Conservation (phyloP, 2,113 vertebrate species). For the Pampusana beccarii region DNA sequence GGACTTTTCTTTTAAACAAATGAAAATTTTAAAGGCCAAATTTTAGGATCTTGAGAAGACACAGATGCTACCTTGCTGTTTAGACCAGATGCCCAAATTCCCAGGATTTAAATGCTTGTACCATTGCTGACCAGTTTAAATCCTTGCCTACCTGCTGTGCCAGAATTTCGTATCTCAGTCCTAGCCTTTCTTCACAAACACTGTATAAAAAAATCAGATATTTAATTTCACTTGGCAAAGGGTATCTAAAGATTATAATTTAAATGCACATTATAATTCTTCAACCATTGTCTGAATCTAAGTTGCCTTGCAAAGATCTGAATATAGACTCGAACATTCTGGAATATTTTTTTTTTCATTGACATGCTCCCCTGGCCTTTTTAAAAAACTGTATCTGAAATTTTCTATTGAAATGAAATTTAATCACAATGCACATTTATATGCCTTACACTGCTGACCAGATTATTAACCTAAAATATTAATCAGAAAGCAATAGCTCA, state of each 20-base stretch:
- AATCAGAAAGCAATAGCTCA: constrained; percentile 12
- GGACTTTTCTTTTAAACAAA: background rate
- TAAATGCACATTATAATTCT: background rate
- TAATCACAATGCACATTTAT: constrained; percentile 28
- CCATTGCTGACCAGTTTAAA: background rate
- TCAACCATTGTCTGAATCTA: background rate
- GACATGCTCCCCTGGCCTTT: background rate
- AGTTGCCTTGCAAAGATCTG: background rate
- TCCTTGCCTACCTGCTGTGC: background rate
- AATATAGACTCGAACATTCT: background rate
- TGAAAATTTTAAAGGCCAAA: background rate
- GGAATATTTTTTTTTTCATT: background rate
- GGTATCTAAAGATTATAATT: background rate
- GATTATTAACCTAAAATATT: constrained; percentile 52
- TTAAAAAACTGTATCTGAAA: background rate
- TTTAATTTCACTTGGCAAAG: background rate
- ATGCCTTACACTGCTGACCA: background rate
- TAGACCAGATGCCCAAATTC: background rate
- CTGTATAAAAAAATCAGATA: background rate
- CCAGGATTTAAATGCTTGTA: background rate
- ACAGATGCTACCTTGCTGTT: background rate
- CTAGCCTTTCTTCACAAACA: background rate
- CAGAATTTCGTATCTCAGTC: background rate
- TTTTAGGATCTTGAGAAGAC: background rate
- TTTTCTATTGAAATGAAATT: background rate